These are phyloP conservation scores for Mus musculus DNA, from an alignment of 2,113 vertebrate genomes.

Conservation along the genomic window GRCm39 chr10:16677501-16678000, in stretches of 20 bases:
- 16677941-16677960: neutral
- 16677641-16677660: neutral
- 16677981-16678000: neutral
- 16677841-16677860: neutral
- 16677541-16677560: neutral
- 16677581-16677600: neutral
- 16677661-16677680: neutral
- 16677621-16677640: neutral
- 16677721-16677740: neutral
- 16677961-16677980: neutral
- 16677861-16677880: neutral
- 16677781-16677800: neutral
- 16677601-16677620: neutral
- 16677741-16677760: neutral
- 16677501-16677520: neutral
- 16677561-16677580: neutral
- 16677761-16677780: neutral
- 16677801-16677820: neutral
- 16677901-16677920: neutral
- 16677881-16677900: too few relatives aligned
- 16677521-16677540: too few relatives aligned
- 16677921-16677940: neutral
- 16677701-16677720: too few relatives aligned
- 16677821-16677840: too few relatives aligned
- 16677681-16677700: neutral